Evolutionary conservation across 2,888 invertebrate genomes (phyloP).

Genomic region (Trachelus troglodyta): DNA sequence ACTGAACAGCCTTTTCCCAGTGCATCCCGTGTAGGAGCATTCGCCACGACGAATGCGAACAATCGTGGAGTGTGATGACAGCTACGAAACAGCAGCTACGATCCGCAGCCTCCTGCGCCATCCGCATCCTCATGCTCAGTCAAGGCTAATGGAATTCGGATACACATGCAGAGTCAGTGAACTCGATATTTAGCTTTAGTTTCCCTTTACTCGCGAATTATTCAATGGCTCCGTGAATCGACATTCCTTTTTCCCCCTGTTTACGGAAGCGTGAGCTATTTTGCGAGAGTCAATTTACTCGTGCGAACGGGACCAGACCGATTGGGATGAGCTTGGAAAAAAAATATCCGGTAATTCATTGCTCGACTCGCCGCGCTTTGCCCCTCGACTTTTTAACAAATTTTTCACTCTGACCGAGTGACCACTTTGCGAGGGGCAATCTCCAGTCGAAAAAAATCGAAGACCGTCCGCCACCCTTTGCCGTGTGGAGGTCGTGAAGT

Average conservation of each 20-base stretch:
- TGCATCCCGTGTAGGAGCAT: background rate
- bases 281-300: background rate
- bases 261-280: background rate
- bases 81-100: background rate
- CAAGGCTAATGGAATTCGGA: background rate
- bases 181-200: background rate
- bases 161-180: background rate
- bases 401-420: conserved; percentile 18
- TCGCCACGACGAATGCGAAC: background rate
- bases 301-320: background rate
- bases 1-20: too few species aligned
- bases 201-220: background rate
- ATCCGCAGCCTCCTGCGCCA: background rate
- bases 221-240: background rate
- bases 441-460: conserved; percentile 24
- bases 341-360: conserved; percentile 22
- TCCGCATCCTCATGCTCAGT: background rate
- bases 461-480: background rate
- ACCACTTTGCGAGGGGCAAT: conserved; percentile 31
- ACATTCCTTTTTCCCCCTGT: background rate
- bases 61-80: background rate
- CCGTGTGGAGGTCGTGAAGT: background rate
- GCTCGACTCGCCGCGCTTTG: conserved; percentile 21
- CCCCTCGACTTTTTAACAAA: conserved; percentile 12
- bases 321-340: background rate